Evolutionary conservation across 2,797 vertebrate species (phyloP), one percentile per base, ranked within the genome.

Genomic region (Triplophysa bombifrons): DNA sequence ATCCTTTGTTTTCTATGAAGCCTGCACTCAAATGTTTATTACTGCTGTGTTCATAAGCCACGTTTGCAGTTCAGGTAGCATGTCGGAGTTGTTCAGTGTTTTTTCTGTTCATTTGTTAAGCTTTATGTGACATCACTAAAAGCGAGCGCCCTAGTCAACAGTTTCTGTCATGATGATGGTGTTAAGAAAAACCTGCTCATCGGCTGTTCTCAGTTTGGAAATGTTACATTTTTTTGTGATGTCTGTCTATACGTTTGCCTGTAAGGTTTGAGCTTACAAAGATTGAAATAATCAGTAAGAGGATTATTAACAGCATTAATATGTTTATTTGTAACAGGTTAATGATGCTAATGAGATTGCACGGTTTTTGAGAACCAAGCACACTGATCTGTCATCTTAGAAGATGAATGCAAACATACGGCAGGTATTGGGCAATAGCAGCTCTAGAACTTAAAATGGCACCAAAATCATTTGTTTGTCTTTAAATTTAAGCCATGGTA

Each of bases 141-240:
- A 9, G 34, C 63, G n/a, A 46, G 6, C 8, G 1, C 44, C n/a
- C 19, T 14, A 51, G n/a, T 25, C 19, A 61, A 11, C 4, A 27
- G 22, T 34, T 8, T 38, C 34, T 44, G 30, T 63, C 17, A 9
- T 53, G 53, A 65, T 12, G 9, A 10, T 34, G 38, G 13, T 38
- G 55, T 61, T 48, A 51, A 61, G 53, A 51, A n/a, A 25, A 70
- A 61, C 25, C n/a, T 69, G 67, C 64, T 20, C 64, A 58, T 67
- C 51, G 30, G 16, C 22, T 48, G 46, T 50, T 77, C 50, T 66
- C 63, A 67, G 10, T 55, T 41, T 11, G 41, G 25, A 69, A 78
- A 78, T 69, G 74, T 76, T 34, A 76, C 56, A 67, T 56, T 41
- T 44, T 22, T 38, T 50, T 48, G 65, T 67, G 34, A 68, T 66